These are phyloP conservation scores for Malacosoma neustria DNA, from an alignment of 2,888 invertebrate species.

Conservation along the genomic window DNA sequence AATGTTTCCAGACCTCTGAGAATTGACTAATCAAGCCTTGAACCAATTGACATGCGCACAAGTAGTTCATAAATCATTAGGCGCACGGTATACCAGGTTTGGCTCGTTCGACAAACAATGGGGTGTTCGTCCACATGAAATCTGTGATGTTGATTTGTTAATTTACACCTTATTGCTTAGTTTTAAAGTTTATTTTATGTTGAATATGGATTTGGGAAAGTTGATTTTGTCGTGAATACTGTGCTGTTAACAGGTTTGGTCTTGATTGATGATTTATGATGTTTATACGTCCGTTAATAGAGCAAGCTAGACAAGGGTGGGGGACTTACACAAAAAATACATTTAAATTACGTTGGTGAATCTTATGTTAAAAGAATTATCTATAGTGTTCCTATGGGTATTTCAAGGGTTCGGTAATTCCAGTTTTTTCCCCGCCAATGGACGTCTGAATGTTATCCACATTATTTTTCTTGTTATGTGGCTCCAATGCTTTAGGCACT, in stretches of 20 bases:
- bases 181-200: not conserved
- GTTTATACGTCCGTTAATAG: constrained; percentile 17
- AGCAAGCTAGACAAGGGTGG: constrained; percentile 2
- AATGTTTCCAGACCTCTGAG: not conserved
- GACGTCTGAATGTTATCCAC: too few relatives aligned
- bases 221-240: constrained; percentile 4
- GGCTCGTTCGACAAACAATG: constrained; percentile 4
- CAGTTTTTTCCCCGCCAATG: too few relatives aligned
- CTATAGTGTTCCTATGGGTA: too few relatives aligned
- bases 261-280: constrained; percentile 27
- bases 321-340: too few relatives aligned
- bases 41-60: not conserved
- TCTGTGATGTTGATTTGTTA: not conserved
- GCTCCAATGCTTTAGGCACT: too few relatives aligned
- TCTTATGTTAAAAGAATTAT: too few relatives aligned
- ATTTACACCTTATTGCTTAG: not conserved
- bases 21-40: not conserved
- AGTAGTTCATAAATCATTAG: constrained; percentile 6
- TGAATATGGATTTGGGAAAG: constrained; percentile 3
- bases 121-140: constrained; percentile 1
- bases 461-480: too few relatives aligned
- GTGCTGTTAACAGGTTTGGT: constrained; percentile 17
- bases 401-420: too few relatives aligned
- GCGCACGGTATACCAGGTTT: not conserved
- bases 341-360: too few relatives aligned